phyloP scores from a whole-genome alignment of 2,113 vertebrate species.

The Ptyas mucosa region DNA sequence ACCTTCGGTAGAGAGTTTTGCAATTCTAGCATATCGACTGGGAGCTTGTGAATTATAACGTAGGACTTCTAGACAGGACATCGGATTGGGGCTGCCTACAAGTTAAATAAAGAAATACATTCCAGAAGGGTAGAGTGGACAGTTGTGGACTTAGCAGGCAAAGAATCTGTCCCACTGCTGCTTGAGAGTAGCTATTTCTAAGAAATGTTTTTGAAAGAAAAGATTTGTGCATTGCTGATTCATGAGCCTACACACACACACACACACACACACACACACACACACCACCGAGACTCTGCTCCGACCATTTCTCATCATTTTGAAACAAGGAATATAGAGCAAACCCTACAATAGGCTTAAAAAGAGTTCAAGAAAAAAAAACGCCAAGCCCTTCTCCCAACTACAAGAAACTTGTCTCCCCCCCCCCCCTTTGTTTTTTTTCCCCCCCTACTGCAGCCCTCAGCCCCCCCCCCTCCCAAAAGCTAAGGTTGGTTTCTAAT shows the following conservation, averaged over 20 bases:
- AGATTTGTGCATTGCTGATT: background rate
- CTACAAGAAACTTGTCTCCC: background rate
- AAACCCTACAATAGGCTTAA: background rate
- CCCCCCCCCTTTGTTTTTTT: background rate
- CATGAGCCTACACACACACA: background rate
- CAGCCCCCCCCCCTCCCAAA: accelerated
- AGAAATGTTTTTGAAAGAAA: background rate
- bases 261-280: too few species aligned
- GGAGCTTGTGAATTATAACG: background rate
- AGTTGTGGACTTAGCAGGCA: background rate
- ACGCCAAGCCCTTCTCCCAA: background rate
- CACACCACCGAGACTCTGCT: background rate
- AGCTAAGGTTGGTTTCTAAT: background rate
- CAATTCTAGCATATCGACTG: background rate
- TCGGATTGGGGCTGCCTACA: background rate
- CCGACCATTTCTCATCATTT: background rate
- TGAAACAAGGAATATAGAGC: background rate
- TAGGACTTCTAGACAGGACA: background rate
- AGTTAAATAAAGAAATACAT: background rate
- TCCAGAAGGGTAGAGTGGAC: background rate
- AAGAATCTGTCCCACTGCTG: background rate
- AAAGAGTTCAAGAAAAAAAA: background rate
- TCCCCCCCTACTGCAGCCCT: background rate
- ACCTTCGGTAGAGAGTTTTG: background rate
- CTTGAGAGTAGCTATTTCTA: background rate